Evolutionary conservation across 2,888 invertebrate genomes (phyloP).

Genomic region (Asteroscopus sphinx): DNA sequence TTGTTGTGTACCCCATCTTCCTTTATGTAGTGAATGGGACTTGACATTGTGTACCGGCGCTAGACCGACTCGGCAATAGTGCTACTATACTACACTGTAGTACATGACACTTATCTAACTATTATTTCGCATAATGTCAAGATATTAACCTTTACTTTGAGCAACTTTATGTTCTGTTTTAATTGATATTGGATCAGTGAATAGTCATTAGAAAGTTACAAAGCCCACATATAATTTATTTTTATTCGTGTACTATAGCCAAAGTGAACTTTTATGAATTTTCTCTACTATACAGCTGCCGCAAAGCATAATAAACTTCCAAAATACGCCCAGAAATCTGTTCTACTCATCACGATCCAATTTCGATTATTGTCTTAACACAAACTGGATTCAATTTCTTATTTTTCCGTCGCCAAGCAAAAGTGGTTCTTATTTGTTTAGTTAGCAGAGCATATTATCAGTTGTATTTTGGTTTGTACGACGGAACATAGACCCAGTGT

Average conservation of each 20-base stretch:
- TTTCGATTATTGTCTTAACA: constrained; percentile 50
- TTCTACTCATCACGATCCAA: constrained; percentile 53
- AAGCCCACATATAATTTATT: not conserved
- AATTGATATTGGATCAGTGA: constrained; percentile 54
- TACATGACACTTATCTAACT: constrained; percentile 3
- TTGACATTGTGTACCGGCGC: constrained; percentile 9
- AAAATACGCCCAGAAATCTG: not conserved
- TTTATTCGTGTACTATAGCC: too few relatives aligned
- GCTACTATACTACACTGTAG: not conserved
- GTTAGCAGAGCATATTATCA: constrained; percentile 13
- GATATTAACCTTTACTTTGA: constrained; percentile 16
- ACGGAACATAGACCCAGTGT: constrained; percentile 1
- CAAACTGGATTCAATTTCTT: constrained; percentile 15
- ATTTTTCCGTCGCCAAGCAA: constrained; percentile 25
- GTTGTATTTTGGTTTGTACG: constrained; percentile 1
- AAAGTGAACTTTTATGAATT: not conserved
- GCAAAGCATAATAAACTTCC: not conserved
- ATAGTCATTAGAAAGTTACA: not conserved
- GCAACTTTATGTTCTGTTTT: constrained; percentile 19
- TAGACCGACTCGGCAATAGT: not conserved
- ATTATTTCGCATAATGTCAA: constrained; percentile 11
- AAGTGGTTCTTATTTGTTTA: constrained; percentile 17
- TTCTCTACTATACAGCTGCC: not conserved
- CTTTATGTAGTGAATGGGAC: constrained; percentile 41
- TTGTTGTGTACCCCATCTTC: constrained; percentile 78